These are phyloP conservation scores for Vireo altiloquus DNA, from an alignment of 2,113 vertebrate species.

Conservation along the genomic window DNA sequence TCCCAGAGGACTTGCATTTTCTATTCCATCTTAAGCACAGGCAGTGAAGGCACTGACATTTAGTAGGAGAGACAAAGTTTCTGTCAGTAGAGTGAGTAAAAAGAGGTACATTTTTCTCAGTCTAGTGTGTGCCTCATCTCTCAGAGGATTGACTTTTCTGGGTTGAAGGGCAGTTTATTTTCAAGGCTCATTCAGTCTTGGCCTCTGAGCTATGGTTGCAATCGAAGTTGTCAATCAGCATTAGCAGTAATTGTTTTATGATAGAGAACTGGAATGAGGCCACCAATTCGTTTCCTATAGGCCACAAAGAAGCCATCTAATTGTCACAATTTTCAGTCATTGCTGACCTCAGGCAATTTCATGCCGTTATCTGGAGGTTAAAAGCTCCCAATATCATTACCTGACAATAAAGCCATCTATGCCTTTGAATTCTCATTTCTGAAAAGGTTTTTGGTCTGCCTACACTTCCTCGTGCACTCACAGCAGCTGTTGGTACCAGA, in stretches of 20 bases:
- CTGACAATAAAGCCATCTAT: conserved; percentile 13
- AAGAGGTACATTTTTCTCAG: not conserved
- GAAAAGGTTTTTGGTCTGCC: not conserved
- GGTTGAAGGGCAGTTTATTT: conserved; percentile 42
- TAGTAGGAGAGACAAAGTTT: not conserved
- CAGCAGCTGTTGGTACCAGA: not conserved
- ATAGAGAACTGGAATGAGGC: conserved; percentile 32
- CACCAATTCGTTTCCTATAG: conserved; percentile 28
- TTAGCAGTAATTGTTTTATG: conserved; percentile 54
- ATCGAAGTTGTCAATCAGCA: conserved; percentile 51
- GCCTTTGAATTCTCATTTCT: not conserved
- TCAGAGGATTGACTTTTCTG: conserved; percentile 26
- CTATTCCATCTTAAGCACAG: not conserved
- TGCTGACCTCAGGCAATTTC: conserved; percentile 49
- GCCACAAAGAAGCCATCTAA: conserved; percentile 29
- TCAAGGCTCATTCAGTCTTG: conserved; percentile 12
- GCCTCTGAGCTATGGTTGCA: not conserved
- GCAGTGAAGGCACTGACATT: not conserved
- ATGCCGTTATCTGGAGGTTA: not conserved
- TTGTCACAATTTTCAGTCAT: conserved; percentile 39
- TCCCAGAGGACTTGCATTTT: not conserved
- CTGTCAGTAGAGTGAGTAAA: not conserved
- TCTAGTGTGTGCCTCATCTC: not conserved
- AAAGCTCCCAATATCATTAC: conserved; percentile 31
- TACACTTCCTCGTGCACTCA: not conserved